Evolutionary conservation across 1,140 invertebrate genomes (phyloP).

Genomic region (Sarcophaga peregrina): DNA sequence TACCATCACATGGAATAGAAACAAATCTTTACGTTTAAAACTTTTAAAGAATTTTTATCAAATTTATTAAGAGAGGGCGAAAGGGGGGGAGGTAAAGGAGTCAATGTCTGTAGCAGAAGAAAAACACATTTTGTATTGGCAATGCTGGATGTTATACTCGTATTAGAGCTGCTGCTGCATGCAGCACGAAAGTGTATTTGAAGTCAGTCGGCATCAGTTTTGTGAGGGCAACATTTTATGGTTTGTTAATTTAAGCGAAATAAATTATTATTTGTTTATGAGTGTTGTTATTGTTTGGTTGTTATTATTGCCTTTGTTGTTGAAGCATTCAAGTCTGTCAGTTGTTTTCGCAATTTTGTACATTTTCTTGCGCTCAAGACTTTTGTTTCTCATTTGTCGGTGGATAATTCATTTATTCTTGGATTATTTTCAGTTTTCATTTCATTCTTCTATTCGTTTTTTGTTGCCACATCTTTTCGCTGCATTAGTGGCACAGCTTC

Average conservation of each 20-base stretch:
- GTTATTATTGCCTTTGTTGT: too few species aligned
- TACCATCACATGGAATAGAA: too few species aligned
- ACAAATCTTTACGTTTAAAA: neutral
- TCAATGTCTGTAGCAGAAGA: too few species aligned
- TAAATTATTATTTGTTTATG: conserved; percentile 30
- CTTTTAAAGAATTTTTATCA: too few species aligned
- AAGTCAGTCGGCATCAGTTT: neutral
- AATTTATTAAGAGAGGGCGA: too few species aligned
- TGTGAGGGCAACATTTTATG: conserved; percentile 30
- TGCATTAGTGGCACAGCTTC: neutral
- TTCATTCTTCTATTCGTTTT: too few species aligned
- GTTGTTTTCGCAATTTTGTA: neutral
- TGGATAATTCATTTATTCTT: neutral
- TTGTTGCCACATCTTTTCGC: neutral
- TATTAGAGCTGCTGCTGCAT: neutral
- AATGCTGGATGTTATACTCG: too few species aligned
- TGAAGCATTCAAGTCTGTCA: neutral
- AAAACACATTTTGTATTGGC: too few species aligned
- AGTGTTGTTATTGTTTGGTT: too few species aligned
- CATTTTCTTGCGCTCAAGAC: neutral
- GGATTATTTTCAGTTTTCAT: neutral
- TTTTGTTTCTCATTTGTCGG: neutral
- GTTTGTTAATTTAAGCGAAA: conserved; percentile 40
- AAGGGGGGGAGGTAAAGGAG: too few species aligned
- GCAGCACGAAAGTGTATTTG: neutral